phyloP scores from a whole-genome alignment of 2,113 vertebrate genomes.

The Tor tambroides region DNA sequence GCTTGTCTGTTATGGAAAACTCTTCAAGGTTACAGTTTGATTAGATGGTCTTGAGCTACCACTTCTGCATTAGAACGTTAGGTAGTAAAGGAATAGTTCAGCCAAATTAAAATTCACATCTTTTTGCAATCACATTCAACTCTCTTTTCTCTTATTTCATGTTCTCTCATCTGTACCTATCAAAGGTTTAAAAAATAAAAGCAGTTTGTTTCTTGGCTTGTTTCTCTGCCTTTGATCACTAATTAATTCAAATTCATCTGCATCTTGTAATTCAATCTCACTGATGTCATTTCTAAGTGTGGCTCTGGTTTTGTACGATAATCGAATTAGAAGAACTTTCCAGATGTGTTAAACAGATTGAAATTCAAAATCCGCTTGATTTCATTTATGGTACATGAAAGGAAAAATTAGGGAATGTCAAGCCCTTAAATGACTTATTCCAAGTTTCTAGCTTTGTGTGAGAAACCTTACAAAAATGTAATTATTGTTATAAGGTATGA shows the following conservation, averaged over 20 bases:
- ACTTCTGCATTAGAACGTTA: background rate
- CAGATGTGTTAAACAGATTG: background rate
- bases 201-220: slow-evolving; percentile 3
- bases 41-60: background rate
- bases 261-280: slow-evolving; percentile 5
- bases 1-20: background rate
- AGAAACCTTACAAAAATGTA: background rate
- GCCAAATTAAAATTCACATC: background rate
- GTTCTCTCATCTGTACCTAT: background rate
- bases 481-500: background rate
- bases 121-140: background rate
- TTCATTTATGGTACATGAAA: background rate
- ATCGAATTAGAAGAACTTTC: background rate
- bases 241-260: slow-evolving; percentile 13
- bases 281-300: background rate
- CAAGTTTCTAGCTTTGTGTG: background rate
- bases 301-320: background rate
- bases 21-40: background rate
- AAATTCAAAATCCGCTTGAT: background rate
- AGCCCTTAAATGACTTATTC: background rate
- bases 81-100: background rate
- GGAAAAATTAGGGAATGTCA: background rate
- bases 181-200: background rate
- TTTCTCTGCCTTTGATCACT: background rate
- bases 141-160: background rate